These are phyloP conservation scores for Volucella inanis DNA, from an alignment of 2,888 invertebrate genomes.

Conservation along the genomic window DNA sequence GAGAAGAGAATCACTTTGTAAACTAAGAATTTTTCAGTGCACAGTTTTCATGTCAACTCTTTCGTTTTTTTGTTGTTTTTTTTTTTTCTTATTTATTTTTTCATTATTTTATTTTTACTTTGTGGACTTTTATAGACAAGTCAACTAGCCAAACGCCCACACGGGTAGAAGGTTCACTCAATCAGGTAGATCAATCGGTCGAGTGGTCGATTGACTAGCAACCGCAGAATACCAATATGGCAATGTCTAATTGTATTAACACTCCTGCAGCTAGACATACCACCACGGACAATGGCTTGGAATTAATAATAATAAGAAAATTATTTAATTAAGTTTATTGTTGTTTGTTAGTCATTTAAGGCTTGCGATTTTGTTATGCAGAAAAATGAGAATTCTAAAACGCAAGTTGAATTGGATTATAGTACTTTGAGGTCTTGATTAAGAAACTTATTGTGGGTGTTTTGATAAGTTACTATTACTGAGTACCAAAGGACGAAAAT, in stretches of 20 bases:
- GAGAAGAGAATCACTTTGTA: slow-evolving; percentile 26
- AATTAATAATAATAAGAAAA: slow-evolving; percentile 70
- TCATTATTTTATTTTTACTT: not conserved
- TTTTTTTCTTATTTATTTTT: not conserved
- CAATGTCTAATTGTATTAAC: slow-evolving; percentile 60
- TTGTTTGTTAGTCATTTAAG: slow-evolving; percentile 43
- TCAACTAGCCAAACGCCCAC: slow-evolving; percentile 51
- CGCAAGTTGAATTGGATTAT: slow-evolving; percentile 16
- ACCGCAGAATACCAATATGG: slow-evolving; percentile 50
- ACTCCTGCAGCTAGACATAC: slow-evolving; percentile 55
- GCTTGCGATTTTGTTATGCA: slow-evolving; percentile 29
- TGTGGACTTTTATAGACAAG: slow-evolving; percentile 23
- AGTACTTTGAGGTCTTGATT: slow-evolving; percentile 31
- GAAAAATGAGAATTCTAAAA: not conserved
- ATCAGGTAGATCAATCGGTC: slow-evolving; percentile 54
- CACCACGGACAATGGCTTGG: slow-evolving; percentile 57
- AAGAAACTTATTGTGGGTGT: slow-evolving; percentile 30
- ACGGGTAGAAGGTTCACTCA: slow-evolving; percentile 14
- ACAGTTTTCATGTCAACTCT: slow-evolving; percentile 48
- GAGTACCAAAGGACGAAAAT: not conserved
- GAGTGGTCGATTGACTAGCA: slow-evolving; percentile 36
- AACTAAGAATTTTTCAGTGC: slow-evolving; percentile 49
- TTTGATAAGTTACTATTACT: slow-evolving; percentile 14
- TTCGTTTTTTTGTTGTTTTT: slow-evolving; percentile 38
- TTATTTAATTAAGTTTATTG: slow-evolving; percentile 57